Percentiles rank a stretch among this genome's conserved stretches.
phyloP scores from a whole-genome alignment of 2,888 invertebrate species.

The Agonopterix subpropinquella region DNA sequence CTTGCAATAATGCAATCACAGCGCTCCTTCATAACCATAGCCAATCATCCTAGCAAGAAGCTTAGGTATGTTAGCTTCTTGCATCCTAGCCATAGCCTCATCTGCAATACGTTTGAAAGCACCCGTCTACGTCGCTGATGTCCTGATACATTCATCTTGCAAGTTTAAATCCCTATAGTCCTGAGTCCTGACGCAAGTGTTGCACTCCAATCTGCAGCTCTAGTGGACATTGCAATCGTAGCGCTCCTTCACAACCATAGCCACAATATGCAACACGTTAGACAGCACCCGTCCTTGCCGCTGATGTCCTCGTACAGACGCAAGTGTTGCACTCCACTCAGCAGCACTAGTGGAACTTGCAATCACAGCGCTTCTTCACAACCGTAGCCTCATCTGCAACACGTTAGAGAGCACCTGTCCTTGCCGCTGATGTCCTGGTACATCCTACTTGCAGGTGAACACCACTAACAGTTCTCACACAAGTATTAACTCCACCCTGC shows the following conservation, averaged over 20 bases:
- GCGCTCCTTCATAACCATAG: slow-evolving; percentile 84
- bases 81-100: slow-evolving; percentile 87
- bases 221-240: slow-evolving; percentile 95
- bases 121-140: slow-evolving; percentile 88
- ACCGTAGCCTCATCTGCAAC: slow-evolving; percentile 92
- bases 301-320: slow-evolving; percentile 83
- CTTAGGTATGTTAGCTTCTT: no score
- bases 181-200: slow-evolving; percentile 90
- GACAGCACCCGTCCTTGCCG: slow-evolving; percentile 89
- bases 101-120: slow-evolving; percentile 93
- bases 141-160: slow-evolving; percentile 79
- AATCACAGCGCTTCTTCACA: slow-evolving; percentile 89
- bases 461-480: slow-evolving; percentile 86
- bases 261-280: slow-evolving; percentile 85
- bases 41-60: no score
- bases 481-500: slow-evolving; percentile 85
- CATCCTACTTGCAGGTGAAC: slow-evolving; percentile 91
- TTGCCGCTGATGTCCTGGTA: slow-evolving; percentile 84
- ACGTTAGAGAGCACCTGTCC: slow-evolving; percentile 91
- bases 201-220: slow-evolving; percentile 97
- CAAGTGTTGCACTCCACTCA: slow-evolving; percentile 95
- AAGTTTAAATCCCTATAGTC: slow-evolving; percentile 87
- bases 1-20: slow-evolving; percentile 95
- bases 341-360: slow-evolving; percentile 98
- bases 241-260: slow-evolving; percentile 81